Conservation (phyloP, 2,888 invertebrate species). For the Lumbricus terrestris region DNA sequence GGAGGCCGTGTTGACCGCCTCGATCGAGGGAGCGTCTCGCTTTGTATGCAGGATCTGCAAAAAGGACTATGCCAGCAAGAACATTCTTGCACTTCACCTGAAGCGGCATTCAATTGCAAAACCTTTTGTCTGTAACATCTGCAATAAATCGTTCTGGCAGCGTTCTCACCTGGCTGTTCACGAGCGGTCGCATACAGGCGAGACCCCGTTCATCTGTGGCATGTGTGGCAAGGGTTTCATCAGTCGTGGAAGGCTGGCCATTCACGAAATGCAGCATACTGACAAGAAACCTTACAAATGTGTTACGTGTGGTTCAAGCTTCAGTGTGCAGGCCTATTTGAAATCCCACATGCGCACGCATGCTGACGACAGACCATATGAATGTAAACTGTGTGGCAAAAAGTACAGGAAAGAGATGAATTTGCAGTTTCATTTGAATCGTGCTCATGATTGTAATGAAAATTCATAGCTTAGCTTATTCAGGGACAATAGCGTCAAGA, state of each 20-base stretch:
- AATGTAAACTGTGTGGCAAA: constrained; percentile 9
- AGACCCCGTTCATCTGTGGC: not conserved
- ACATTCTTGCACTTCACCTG: not conserved
- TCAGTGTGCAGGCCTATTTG: not conserved
- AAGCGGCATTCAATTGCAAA: not conserved
- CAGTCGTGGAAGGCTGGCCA: not conserved
- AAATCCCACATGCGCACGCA: constrained; percentile 10
- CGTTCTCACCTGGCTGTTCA: not conserved
- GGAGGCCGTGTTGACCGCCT: not conserved
- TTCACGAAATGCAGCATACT: not conserved
- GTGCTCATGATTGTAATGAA: not conserved
- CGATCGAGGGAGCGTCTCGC: not conserved
- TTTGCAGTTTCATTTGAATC: constrained; percentile 11
- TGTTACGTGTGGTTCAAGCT: not conserved
- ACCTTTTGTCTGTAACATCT: not conserved
- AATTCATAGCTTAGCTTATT: not conserved
- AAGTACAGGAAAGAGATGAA: not conserved
- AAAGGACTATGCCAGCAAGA: not conserved
- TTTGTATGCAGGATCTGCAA: not conserved
- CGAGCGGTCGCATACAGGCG: not conserved
- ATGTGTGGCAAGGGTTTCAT: constrained; percentile 11
- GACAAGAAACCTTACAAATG: not conserved
- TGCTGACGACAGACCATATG: constrained; percentile 10
- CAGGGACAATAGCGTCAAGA: not conserved
- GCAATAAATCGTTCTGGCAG: constrained; percentile 13